phyloP scores from a whole-genome alignment of 2,113 vertebrate species.

The Prunella fulvescens region DNA sequence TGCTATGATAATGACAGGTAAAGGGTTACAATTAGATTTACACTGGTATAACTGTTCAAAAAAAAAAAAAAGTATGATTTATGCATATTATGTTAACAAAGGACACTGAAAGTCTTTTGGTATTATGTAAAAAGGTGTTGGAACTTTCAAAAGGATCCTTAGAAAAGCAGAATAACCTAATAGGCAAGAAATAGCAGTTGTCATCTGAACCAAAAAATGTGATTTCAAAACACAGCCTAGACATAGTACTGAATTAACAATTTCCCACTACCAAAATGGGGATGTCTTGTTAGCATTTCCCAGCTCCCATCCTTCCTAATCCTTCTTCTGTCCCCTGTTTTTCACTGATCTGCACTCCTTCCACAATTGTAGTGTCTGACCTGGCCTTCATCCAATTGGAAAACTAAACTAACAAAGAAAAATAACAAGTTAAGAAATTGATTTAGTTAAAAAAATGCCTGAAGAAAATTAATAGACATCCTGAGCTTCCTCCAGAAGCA shows the following conservation, averaged over 20 bases:
- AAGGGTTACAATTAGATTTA: neutral
- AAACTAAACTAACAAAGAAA: neutral
- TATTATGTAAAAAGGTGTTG: neutral
- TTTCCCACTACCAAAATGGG: neutral
- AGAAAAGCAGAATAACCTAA: neutral
- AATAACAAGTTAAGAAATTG: neutral
- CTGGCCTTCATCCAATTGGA: neutral
- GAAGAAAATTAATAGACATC: neutral
- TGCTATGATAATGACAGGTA: neutral
- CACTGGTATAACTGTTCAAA: neutral
- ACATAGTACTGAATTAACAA: neutral
- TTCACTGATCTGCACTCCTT: neutral
- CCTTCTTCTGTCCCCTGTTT: neutral
- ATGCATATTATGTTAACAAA: neutral
- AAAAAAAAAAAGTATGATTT: neutral
- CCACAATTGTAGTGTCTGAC: neutral
- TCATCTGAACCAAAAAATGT: neutral
- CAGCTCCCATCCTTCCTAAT: neutral
- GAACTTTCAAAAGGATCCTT: neutral
- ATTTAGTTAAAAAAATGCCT: neutral
- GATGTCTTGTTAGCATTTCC: neutral
- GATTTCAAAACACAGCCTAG: neutral
- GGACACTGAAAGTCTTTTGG: neutral
- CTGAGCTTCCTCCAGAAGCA: neutral
- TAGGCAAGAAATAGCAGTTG: neutral